Conservation (phyloP, 2,888 invertebrate species). For the Aporophyla lueneburgensis region DNA sequence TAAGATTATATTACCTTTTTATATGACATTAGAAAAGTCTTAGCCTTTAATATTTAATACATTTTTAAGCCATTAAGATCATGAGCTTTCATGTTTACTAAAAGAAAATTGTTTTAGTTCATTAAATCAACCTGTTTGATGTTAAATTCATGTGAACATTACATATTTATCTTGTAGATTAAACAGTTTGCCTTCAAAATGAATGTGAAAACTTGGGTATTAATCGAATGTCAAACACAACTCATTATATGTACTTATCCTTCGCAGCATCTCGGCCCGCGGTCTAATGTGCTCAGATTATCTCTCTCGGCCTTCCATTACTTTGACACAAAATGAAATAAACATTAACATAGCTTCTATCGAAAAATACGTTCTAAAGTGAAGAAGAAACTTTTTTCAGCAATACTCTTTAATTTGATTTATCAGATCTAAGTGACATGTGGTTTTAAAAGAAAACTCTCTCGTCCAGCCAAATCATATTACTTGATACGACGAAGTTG, state of each 20-base stretch:
- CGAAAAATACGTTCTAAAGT: slow-evolving; percentile 16
- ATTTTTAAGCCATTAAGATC: slow-evolving; percentile 10
- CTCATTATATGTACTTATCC: slow-evolving; percentile 20
- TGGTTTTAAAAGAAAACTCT: slow-evolving; percentile 30
- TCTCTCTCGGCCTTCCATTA: slow-evolving; percentile 37
- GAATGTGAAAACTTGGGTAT: slow-evolving; percentile 4
- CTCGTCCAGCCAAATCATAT: slow-evolving; percentile 42
- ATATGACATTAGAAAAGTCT: slow-evolving; percentile 2
- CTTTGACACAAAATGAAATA: slow-evolving; percentile 38
- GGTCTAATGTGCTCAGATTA: slow-evolving; percentile 43
- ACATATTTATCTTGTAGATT: not conserved
- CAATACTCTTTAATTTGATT: slow-evolving; percentile 27
- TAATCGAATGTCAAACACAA: slow-evolving; percentile 49
- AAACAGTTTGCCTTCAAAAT: slow-evolving; percentile 7
- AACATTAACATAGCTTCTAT: slow-evolving; percentile 33
- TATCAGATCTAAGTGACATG: slow-evolving; percentile 31
- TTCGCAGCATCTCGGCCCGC: slow-evolving; percentile 13
- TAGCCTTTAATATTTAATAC: slow-evolving; percentile 4
- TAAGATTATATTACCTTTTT: not conserved
- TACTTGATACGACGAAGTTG: slow-evolving; percentile 44
- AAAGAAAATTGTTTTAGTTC: not conserved
- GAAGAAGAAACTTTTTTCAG: not conserved
- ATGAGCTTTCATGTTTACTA: slow-evolving; percentile 5
- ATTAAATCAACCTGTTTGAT: slow-evolving; percentile 8
- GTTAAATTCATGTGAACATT: slow-evolving; percentile 11